A percentile compares a stretch with the other conserved stretches of the same genome.
Evolutionary conservation across 2,888 invertebrate species (phyloP).

Genomic region (Barypeithes pellucidus): DNA sequence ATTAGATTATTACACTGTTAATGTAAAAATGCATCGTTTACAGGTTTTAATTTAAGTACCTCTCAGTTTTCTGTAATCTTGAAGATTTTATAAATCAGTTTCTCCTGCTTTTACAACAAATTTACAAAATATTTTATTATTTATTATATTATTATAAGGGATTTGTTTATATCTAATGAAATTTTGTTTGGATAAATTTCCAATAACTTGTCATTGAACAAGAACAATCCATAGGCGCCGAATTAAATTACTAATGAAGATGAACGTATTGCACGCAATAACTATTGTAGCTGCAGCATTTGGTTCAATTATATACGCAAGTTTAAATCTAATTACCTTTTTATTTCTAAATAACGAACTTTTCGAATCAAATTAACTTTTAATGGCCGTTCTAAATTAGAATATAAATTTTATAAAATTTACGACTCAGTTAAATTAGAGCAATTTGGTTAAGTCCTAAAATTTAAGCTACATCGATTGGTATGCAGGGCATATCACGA

Average conservation of each 20-base stretch:
- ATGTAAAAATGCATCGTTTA: too few species aligned
- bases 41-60: too few species aligned
- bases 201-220: too few species aligned
- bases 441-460: slow-evolving; percentile 9
- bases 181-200: too few species aligned
- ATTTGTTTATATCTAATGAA: too few species aligned
- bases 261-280: slow-evolving; percentile 8
- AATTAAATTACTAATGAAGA: neutral
- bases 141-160: too few species aligned
- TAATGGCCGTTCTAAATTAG: slow-evolving; percentile 28
- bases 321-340: slow-evolving; percentile 31
- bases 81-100: too few species aligned
- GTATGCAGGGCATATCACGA: neutral
- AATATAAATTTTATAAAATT: slow-evolving; percentile 25
- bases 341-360: slow-evolving; percentile 15
- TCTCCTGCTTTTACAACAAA: too few species aligned
- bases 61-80: too few species aligned
- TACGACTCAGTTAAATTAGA: slow-evolving; percentile 18
- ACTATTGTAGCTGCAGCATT: neutral
- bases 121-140: too few species aligned
- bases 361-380: slow-evolving; percentile 35
- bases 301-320: neutral
- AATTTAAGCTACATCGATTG: neutral
- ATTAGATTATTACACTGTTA: too few species aligned
- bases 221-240: neutral